Evolutionary conservation across 2,888 invertebrate species (phyloP).

Genomic region (Lithodes maja): DNA sequence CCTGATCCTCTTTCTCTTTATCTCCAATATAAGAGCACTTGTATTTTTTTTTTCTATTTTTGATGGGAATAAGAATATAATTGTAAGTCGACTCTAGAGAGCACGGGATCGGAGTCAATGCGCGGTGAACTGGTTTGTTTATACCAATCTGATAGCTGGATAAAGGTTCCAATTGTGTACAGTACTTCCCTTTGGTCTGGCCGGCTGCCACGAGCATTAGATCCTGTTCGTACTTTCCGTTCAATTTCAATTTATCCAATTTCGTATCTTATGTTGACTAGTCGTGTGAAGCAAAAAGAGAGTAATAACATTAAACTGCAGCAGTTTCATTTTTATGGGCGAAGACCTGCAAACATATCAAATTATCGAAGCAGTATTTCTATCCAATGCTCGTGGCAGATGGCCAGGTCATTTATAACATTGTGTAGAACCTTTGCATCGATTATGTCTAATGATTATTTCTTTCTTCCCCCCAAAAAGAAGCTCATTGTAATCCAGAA

Average conservation of each 20-base stretch:
- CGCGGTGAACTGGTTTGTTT: conserved; percentile 62
- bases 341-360: background rate
- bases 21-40: conserved; percentile 23
- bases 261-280: no score
- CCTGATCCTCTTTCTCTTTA: background rate
- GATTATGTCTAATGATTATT: conserved; percentile 47
- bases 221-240: background rate
- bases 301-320: background rate
- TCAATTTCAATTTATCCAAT: background rate
- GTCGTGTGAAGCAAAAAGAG: no score
- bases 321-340: background rate
- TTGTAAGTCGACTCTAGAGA: conserved; percentile 39
- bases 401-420: conserved; percentile 50
- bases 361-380: background rate
- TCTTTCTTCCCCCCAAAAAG: conserved; percentile 30
- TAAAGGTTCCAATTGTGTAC: conserved; percentile 64
- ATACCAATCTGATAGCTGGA: conserved; percentile 67
- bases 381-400: conserved; percentile 37
- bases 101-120: conserved; percentile 65
- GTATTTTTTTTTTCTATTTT: conserved; percentile 45
- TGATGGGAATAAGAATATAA: conserved; percentile 38
- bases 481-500: conserved; percentile 62
- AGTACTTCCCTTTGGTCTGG: conserved; percentile 46
- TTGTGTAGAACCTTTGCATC: conserved; percentile 66
- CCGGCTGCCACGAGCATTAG: conserved; percentile 44